Evolutionary conservation across 2,797 vertebrate genomes (phyloP).

Genomic region (Trachops cirrhosus): DNA sequence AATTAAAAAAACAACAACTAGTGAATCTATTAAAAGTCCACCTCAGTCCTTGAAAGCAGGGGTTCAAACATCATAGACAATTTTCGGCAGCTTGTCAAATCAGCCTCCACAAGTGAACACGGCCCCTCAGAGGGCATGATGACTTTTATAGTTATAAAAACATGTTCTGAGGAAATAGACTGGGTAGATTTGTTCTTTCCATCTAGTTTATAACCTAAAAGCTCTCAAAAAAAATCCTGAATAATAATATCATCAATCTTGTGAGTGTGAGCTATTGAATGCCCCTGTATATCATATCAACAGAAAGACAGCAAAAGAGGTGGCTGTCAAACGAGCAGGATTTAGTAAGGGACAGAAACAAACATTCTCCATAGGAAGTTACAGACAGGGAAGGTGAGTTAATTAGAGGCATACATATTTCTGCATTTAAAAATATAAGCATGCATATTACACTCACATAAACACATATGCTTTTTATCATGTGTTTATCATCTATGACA

Average conservation of each 20-base stretch:
- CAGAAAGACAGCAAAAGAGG: background rate
- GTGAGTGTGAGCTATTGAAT: background rate
- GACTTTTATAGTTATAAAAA: background rate
- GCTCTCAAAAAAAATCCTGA: background rate
- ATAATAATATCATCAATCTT: constrained; percentile 39
- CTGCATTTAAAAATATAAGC: background rate
- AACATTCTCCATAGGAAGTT: constrained; percentile 38
- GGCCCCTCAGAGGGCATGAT: background rate
- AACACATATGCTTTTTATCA: background rate
- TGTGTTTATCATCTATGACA: background rate
- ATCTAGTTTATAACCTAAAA: constrained; percentile 39
- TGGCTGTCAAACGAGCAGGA: background rate
- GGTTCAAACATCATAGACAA: background rate
- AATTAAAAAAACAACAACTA: background rate
- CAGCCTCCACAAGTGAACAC: background rate
- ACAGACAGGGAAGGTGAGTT: background rate
- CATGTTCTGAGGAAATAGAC: background rate
- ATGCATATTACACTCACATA: background rate
- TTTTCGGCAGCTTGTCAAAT: background rate
- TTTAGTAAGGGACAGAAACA: background rate
- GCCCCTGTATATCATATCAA: background rate
- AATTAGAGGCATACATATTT: background rate
- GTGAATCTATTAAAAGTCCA: background rate
- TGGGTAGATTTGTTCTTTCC: background rate
- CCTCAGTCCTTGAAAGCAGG: background rate